These are phyloP conservation scores for Aplysia californica DNA, from an alignment of 1,140 invertebrate genomes.

Conservation along the genomic window DNA sequence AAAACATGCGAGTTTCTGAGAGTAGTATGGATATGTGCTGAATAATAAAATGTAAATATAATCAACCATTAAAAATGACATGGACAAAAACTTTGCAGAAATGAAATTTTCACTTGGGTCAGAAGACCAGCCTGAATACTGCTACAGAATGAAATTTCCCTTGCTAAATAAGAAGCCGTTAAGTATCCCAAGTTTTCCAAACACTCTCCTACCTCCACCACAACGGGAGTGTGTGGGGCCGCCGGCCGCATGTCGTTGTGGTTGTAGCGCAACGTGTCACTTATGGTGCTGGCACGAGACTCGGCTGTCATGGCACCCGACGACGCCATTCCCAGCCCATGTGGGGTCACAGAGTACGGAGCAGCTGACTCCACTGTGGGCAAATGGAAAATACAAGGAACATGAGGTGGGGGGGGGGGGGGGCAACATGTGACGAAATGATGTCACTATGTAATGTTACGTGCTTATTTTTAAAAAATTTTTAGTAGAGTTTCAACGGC, in stretches of 20 bases:
- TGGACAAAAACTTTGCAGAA: not conserved
- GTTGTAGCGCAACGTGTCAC: conserved; percentile 46
- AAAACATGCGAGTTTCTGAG: too few species aligned
- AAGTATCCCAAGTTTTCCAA: too few species aligned
- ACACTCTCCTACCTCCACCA: conserved; percentile 53
- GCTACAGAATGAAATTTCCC: too few species aligned
- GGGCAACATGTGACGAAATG: too few species aligned
- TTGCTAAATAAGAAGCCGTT: too few species aligned
- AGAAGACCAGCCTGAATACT: too few species aligned
- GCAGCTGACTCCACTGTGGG: not conserved
- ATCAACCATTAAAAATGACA: not conserved
- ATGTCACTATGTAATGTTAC: not conserved
- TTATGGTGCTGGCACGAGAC: conserved; percentile 49
- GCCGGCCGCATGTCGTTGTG: conserved; percentile 26
- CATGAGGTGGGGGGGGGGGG: not conserved
- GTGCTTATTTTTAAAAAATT: too few species aligned
- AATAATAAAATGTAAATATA: too few species aligned
- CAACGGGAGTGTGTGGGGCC: conserved; percentile 39
- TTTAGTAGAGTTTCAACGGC: too few species aligned
- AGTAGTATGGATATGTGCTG: too few species aligned
- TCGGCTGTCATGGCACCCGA: conserved; percentile 29
- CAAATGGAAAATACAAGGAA: not conserved
- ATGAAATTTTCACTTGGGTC: not conserved
- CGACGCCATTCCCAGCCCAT: too few species aligned
- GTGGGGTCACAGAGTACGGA: not conserved